Evolutionary conservation across 2,797 vertebrate genomes (phyloP).

Genomic region (Ctenochaetus hawaiiensis): DNA sequence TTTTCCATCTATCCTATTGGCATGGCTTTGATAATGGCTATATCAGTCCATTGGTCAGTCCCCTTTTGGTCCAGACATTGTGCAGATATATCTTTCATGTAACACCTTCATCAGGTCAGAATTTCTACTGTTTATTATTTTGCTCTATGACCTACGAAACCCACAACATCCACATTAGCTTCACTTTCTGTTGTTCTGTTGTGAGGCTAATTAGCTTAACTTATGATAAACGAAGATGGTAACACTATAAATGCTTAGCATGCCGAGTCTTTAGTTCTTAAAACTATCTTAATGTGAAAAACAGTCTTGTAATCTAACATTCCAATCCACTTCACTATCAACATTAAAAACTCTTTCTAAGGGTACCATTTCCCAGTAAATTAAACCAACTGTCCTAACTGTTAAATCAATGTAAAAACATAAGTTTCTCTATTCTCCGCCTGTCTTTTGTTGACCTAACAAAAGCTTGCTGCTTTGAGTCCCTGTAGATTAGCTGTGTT

Average conservation of each 20-base stretch:
- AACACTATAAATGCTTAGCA: too few species aligned
- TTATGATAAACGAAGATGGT: too few species aligned
- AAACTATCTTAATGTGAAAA: neutral
- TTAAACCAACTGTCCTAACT: conserved; percentile 27
- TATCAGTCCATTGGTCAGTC: neutral
- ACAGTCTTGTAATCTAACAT: conserved; percentile 1
- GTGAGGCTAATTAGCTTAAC: too few species aligned
- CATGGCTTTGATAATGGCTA: neutral
- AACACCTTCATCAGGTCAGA: too few species aligned
- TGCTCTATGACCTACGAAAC: too few species aligned
- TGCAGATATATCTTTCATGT: too few species aligned
- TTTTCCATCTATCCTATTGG: neutral
- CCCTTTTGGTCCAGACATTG: neutral
- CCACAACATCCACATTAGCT: too few species aligned
- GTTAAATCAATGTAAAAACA: conserved; percentile 2
- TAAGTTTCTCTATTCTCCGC: conserved; percentile 24
- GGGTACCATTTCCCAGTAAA: neutral
- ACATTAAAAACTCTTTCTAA: neutral
- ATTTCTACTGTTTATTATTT: too few species aligned
- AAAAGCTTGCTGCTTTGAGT: conserved; percentile 45
- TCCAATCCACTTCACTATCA: conserved; percentile 15
- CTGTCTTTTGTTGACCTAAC: conserved; percentile 51
- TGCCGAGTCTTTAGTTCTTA: neutral
- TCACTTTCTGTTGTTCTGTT: too few species aligned
- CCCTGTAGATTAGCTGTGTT: conserved; percentile 70